A percentile compares a stretch with the other conserved stretches of the same genome.
Evolutionary conservation across 2,888 invertebrate genomes (phyloP).

Genomic region (Rhamphomyia laevipes): DNA sequence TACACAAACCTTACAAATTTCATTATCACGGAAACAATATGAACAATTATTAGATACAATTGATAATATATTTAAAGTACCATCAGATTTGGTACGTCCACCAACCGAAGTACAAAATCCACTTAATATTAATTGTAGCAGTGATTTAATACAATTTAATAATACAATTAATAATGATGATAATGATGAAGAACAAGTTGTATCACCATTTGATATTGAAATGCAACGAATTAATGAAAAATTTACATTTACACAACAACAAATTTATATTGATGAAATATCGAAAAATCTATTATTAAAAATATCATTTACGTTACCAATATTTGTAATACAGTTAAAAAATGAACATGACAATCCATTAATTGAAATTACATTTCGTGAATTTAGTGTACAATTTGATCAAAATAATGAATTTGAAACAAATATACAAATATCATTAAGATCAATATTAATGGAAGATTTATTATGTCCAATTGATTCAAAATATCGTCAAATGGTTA

Average conservation of each 20-base stretch:
- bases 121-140: slow-evolving; percentile 25
- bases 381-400: slow-evolving; percentile 66
- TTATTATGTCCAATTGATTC: slow-evolving; percentile 65
- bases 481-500: slow-evolving; percentile 72
- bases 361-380: slow-evolving; percentile 75
- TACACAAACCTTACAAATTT: slow-evolving; percentile 73
- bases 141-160: too few relatives aligned
- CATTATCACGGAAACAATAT: slow-evolving; percentile 75
- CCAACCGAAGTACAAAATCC: slow-evolving; percentile 27
- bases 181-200: slow-evolving; percentile 19
- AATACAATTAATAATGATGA: slow-evolving; percentile 24
- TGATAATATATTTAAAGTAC: slow-evolving; percentile 28
- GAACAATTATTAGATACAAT: slow-evolving; percentile 74
- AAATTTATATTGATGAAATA: slow-evolving; percentile 1
- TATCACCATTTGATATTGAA: slow-evolving; percentile 14
- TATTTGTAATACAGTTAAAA: slow-evolving; percentile 62
- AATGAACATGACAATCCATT: slow-evolving; percentile 64
- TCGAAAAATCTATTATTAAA: slow-evolving; percentile 17
- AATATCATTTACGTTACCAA: slow-evolving; percentile 61
- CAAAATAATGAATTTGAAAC: slow-evolving; percentile 57
- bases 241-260: slow-evolving; percentile 1
- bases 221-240: slow-evolving; percentile 11
- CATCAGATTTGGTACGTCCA: slow-evolving; percentile 19
- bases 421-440: slow-evolving; percentile 64
- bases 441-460: slow-evolving; percentile 85